phyloP scores from a whole-genome alignment of 2,113 vertebrate genomes.

The Calyptomena viridis region DNA sequence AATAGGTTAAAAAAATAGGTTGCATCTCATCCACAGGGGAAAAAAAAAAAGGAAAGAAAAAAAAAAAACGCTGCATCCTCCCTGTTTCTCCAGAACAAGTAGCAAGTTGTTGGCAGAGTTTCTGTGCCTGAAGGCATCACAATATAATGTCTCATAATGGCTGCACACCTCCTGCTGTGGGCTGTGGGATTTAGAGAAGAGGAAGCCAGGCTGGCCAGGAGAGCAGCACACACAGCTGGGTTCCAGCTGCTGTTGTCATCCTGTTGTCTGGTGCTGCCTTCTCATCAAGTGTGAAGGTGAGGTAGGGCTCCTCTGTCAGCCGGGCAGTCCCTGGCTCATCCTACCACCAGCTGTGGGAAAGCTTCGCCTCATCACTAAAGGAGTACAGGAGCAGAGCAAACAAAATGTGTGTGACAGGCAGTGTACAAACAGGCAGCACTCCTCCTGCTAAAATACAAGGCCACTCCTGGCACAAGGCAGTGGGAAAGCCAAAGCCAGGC shows the following conservation, averaged over 20 bases:
- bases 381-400: neutral
- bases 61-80: neutral
- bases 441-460: neutral
- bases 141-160: neutral
- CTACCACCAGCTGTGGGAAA: neutral
- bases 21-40: neutral
- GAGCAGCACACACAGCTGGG: neutral
- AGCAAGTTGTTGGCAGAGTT: neutral
- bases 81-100: neutral
- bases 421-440: neutral
- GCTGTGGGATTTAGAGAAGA: constrained; percentile 10
- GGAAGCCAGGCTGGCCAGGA: neutral
- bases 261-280: neutral
- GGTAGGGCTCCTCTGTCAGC: neutral
- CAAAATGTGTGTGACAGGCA: neutral
- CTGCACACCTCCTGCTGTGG: constrained; percentile 14
- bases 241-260: neutral
- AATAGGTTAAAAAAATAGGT: constrained; percentile 50
- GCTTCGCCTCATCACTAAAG: neutral
- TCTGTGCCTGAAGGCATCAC: neutral
- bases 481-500: neutral
- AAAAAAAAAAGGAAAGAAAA: neutral
- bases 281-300: neutral
- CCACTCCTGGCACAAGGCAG: neutral
- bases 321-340: neutral